These are phyloP conservation scores for Lepidothrix coronata DNA, from an alignment of 2,113 vertebrate species.

Conservation along the genomic window DNA sequence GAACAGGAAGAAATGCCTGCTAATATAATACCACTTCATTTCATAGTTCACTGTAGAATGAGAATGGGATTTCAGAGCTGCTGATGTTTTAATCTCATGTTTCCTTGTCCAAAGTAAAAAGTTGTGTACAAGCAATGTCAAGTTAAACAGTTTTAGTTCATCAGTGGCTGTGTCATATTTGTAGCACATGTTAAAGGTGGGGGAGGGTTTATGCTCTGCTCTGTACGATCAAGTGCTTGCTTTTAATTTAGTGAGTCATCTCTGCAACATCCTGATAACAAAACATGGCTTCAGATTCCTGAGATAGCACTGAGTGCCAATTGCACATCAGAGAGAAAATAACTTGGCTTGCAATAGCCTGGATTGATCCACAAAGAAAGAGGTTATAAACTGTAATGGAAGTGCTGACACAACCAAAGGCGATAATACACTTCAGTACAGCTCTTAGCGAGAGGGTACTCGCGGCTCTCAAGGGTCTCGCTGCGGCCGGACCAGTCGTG, in stretches of 20 bases:
- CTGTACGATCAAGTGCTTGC: conserved; percentile 10
- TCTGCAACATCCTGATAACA: conserved; percentile 50
- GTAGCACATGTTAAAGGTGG: neutral
- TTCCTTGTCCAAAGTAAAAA: conserved; percentile 14
- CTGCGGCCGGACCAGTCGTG: neutral
- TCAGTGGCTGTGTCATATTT: neutral
- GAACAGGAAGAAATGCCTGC: neutral
- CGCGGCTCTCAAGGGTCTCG: neutral
- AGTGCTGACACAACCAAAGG: neutral
- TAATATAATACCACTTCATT: conserved; percentile 17
- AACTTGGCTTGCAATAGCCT: neutral
- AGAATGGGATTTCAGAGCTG: conserved; percentile 17
- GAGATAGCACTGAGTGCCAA: conserved; percentile 26
- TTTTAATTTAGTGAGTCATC: conserved; percentile 40
- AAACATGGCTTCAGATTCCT: conserved; percentile 37
- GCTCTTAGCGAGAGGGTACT: neutral
- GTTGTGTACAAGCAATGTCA: neutral
- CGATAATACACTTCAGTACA: neutral
- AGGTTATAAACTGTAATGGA: neutral
- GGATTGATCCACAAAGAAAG: conserved; percentile 8
- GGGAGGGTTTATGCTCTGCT: neutral
- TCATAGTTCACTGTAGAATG: neutral
- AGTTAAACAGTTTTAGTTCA: neutral
- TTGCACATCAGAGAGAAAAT: conserved; percentile 33
- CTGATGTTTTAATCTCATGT: conserved; percentile 14